Evolutionary conservation across 2,797 vertebrate genomes (phyloP), one percentile per base, ranked within the genome.

Genomic region (Calcarius lapponicus): DNA sequence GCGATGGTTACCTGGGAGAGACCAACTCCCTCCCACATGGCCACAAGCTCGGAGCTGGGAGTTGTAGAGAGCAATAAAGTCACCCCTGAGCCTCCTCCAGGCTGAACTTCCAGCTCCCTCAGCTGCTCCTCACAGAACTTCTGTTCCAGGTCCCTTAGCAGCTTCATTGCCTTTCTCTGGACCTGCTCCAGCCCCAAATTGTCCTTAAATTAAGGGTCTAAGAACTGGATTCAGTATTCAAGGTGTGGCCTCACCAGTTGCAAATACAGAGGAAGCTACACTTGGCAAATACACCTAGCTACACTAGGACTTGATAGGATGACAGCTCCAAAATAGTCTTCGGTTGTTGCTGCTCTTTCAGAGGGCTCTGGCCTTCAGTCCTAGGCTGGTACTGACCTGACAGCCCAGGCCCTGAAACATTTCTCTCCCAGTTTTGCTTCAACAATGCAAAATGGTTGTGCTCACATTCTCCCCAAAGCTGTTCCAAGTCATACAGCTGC

Each of bases 191-290:
- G 32, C 17, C 28, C 36, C 36, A 69, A 36, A 69, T 15, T 29
- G 28, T 36, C 32, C n/a, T 31, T 36, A 57, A 69, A 42, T 26
- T 19, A 31, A 42, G 18, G 18, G 26, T 61, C 70, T 54, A 26
- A 48, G 54, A 42, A 62, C 19, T 62, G 42, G 32, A 48, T 21
- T 36, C 42, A 20, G 22, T 34, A 36, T 28, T 32, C 26, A 9
- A 48, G 34, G 28, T 32, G 4, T 29, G 9, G 16, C 48, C 29
- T 54, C 65, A 61, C n/a, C 48, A 40, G n/a, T 15, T 62, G 40
- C 11, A 17, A 34, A 26, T 54, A 53, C 0, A 1, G 17, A 31
- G 10, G 18, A 54, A 36, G 31, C 13, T 26, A 3, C 0, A 1
- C 13, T 24, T n/a, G n/a, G 36, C 36, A 36, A 36, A 36, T 36